Conservation (phyloP, 2,797 vertebrate species). For the Poeciliopsis infans region DNA sequence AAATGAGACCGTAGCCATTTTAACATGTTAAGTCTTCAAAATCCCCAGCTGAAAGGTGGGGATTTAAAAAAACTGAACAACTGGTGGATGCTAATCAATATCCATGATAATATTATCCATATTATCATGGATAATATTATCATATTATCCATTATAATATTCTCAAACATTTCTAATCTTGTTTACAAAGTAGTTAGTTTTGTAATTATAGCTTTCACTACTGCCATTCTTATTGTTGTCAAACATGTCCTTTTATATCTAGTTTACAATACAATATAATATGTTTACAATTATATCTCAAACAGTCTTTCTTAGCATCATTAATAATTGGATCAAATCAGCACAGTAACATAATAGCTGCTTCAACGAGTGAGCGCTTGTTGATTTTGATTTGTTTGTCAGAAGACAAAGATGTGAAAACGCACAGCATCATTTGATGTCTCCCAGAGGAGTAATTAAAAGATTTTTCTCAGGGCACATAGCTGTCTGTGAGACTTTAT, state of each 20-base stretch:
- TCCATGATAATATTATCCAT: no score
- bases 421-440: slow-evolving; percentile 10
- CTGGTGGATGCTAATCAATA: no score
- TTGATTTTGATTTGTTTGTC: slow-evolving; percentile 32
- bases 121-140: no score
- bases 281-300: not conserved
- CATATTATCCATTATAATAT: not conserved
- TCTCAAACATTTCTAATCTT: not conserved
- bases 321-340: slow-evolving; percentile 28
- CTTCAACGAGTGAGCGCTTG: slow-evolving; percentile 14
- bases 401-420: slow-evolving; percentile 26
- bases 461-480: slow-evolving; percentile 42
- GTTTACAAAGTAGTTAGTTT: not conserved
- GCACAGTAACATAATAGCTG: slow-evolving; percentile 1
- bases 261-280: not conserved
- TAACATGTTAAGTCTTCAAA: not conserved
- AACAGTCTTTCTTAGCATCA: slow-evolving; percentile 14
- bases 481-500: slow-evolving; percentile 43
- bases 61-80: no score
- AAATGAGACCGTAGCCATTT: not conserved
- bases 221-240: no score
- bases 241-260: not conserved
- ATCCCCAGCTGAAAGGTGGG: not conserved
- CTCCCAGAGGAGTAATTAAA: slow-evolving; percentile 41
- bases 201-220: not conserved